Base-by-base conservation (phyloP, 2,797 vertebrate genomes). In the Urosaurus nigricauda region DNA sequence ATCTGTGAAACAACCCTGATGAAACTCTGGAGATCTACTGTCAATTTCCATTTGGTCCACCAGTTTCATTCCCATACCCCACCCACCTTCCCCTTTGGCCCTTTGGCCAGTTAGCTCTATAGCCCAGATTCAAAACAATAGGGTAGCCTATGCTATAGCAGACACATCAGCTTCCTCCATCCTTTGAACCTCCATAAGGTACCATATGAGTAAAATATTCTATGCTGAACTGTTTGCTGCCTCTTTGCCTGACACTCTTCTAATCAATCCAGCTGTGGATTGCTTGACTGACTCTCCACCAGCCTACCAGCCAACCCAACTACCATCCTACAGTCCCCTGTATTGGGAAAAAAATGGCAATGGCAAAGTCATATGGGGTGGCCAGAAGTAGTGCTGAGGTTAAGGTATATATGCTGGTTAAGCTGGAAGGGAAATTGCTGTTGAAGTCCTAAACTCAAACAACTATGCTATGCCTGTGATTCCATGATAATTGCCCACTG, bases 51-150 rank as follows among this genome's bases (percentile, higher is more conserved):
- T 68, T 29, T 68, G 29, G 65, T 29, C 65, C 65, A 68, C 65
- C 29, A 32, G 8, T 29, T 68, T 68, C 65, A 68, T 11, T 29
- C 65, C 9, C 29, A 68, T 12, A 32, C 29, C 11, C 29, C 65
- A 32, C 29, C 43, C n/a, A 47, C 40, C 14, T 84, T 89, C 77
- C 89, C 24, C 68, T 53, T 77, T 84, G 26, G 26, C 65, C 32
- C 26, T 3, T n/a, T n/a, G n/a, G 2, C 65, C 13, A 32, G 32
- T 68, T 29, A 32, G 9, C 65, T 68, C 29, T 68, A 56, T 24
- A 56, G 53, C 13, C 70, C 12, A 73, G 5, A 53, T 71, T 73
- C 68, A 74, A 2, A 40, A 53, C 13, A 74, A 40, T 3, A 51
- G 65, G 43, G 7, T 21, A 24, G 40, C 19, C 68, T 51, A 51